Base-by-base conservation (phyloP, 2,797 vertebrate species). In the Emys orbicularis region DNA sequence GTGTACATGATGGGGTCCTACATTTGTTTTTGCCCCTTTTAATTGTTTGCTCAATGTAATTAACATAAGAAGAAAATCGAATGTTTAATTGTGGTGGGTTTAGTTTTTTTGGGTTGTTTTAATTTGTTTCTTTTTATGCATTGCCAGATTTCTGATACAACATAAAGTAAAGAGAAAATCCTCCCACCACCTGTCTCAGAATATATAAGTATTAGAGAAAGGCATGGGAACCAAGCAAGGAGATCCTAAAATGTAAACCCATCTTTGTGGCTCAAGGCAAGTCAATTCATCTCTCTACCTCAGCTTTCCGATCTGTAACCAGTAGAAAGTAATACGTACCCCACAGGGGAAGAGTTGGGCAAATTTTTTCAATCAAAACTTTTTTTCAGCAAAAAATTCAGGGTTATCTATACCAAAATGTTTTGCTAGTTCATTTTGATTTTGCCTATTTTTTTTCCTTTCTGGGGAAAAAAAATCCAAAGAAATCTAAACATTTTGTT, bases 1-100 rank as follows among this genome's bases (percentile, higher is more conserved):
- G 65, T 82, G 81, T 92, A 49, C 68, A 77, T 90, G 82, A 96
- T 92, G 88, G 37, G 90, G 86, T 19, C 44, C 79, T 88, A 90
- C 92, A 77, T 27, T 18, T 41, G 0, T 4, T 77, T 92, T 90
- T 93, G 82, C 76, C 86, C 80, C 61, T 53, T 91, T 82, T 74
- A 1, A 41, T 88, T 85, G 21, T 93, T 94, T 89, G 92, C 87
- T 53, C 82, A 82, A 82, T 92, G 91, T 23, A 84, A 61, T 61
- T 61, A 16, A 61, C 7, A 61, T 61, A 34, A 83, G 83, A 72
- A 65, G 92, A 92, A 91, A 82, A 34, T n/a, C 72, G 85, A 79
- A 5, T 57, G 86, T 41, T 72, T 72, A 21, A 72, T 37, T 41
- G 31, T 34, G 59, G 59, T 15, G 6, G 59, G 31, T 34, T 61